Conservation (phyloP, 2,113 vertebrate species). For the Xiphorhynchus elegans region DNA sequence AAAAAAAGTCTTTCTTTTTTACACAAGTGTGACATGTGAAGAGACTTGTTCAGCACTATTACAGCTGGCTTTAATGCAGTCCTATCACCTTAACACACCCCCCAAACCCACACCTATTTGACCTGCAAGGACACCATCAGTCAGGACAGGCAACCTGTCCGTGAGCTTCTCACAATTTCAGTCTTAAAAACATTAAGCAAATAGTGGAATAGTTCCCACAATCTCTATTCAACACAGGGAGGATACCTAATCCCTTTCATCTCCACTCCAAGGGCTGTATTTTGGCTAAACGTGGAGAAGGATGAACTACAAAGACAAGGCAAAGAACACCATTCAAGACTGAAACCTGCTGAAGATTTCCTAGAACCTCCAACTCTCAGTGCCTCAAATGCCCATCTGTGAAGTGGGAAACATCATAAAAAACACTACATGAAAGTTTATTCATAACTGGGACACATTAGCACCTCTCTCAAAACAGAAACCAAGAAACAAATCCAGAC, state of each 20-base stretch:
- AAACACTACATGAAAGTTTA: not conserved
- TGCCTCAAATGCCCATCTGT: not conserved
- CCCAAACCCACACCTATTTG: accelerated
- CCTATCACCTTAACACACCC: not conserved
- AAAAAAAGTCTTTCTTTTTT: not conserved
- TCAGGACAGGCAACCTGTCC: not conserved
- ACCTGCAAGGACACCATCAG: not conserved
- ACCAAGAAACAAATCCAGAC: not conserved
- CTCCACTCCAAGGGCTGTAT: not conserved
- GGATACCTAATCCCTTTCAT: not conserved
- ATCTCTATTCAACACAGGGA: not conserved
- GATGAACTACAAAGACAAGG: not conserved
- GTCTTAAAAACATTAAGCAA: not conserved
- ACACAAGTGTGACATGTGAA: not conserved
- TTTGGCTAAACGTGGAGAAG: not conserved
- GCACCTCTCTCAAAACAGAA: constrained; percentile 12
- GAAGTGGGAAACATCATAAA: not conserved
- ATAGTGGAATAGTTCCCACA: not conserved
- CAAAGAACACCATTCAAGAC: not conserved
- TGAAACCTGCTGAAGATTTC: not conserved
- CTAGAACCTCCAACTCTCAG: not conserved
- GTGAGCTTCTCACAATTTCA: not conserved
- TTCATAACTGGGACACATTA: not conserved
- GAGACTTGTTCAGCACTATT: not conserved
- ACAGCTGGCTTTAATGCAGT: not conserved